Percentiles rank a stretch among this genome's conserved stretches.
Evolutionary conservation across 2,888 invertebrate genomes (phyloP).

Genomic region (Chrysolina oricalcia): DNA sequence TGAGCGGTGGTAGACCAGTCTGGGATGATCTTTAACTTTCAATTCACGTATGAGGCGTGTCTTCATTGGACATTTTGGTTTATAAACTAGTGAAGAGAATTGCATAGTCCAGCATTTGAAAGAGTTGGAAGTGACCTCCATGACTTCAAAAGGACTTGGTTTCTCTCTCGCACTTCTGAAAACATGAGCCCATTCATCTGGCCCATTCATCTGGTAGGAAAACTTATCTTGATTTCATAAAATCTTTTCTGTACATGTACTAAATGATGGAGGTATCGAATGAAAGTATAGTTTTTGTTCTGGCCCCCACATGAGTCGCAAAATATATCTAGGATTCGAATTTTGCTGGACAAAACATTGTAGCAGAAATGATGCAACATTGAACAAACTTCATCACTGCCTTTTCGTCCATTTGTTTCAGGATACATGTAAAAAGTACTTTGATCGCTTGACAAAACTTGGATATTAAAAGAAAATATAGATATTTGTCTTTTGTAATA

Average conservation of each 20-base stretch:
- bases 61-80: no score
- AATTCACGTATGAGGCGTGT: no score
- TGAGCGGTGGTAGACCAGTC: no score
- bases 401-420: slow-evolving; percentile 21
- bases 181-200: slow-evolving; percentile 52
- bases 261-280: slow-evolving; percentile 56
- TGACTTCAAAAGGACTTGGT: no score
- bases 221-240: slow-evolving; percentile 56
- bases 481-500: slow-evolving; percentile 40
- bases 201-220: slow-evolving; percentile 60
- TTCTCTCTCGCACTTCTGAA: no score
- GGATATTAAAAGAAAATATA: slow-evolving; percentile 41
- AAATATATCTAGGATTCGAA: slow-evolving; percentile 37
- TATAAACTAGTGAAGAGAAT: no score
- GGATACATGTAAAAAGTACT: slow-evolving; percentile 17
- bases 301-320: slow-evolving; percentile 58
- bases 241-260: slow-evolving; percentile 53
- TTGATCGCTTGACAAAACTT: slow-evolving; percentile 18
- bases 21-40: no score
- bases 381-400: slow-evolving; percentile 23
- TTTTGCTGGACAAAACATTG: no score
- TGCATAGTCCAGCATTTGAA: no score
- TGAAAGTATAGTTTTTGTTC: slow-evolving; percentile 59
- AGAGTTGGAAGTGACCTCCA: no score
- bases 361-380: slow-evolving; percentile 4